Evolutionary conservation across 2,888 invertebrate genomes (phyloP).

Genomic region (Actias luna): DNA sequence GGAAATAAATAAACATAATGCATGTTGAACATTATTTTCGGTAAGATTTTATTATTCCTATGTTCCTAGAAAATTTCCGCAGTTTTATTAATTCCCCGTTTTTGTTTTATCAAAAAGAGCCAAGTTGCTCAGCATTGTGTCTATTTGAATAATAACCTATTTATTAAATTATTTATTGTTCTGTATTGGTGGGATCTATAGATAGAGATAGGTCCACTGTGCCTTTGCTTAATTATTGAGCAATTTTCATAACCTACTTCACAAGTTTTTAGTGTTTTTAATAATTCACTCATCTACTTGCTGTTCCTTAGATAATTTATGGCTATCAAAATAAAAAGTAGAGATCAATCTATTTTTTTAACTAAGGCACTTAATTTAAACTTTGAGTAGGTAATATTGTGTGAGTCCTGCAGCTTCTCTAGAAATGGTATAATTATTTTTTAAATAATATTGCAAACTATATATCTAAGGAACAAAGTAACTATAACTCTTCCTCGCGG

Average conservation of each 20-base stretch:
- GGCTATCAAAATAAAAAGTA: neutral
- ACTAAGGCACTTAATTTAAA: neutral
- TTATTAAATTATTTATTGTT: neutral
- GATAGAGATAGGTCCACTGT: neutral
- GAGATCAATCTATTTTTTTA: neutral
- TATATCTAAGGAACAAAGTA: neutral
- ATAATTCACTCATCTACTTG: neutral
- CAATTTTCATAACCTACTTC: neutral
- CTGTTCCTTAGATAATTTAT: neutral
- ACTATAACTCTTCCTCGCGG: neutral
- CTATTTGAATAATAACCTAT: neutral
- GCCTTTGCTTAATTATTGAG: neutral
- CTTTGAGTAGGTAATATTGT: neutral
- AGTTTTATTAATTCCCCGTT: too few relatives aligned
- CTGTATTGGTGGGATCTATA: neutral
- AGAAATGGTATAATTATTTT: too few relatives aligned
- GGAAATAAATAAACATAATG: neutral
- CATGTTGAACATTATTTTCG: neutral
- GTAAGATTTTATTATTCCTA: neutral
- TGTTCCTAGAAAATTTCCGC: neutral
- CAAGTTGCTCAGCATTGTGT: neutral
- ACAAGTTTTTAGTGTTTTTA: neutral
- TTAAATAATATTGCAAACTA: too few relatives aligned
- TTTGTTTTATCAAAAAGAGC: neutral
- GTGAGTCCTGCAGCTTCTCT: too few relatives aligned